Evolutionary conservation across 2,888 invertebrate species (phyloP).

Genomic region (Chrysotoxum bicinctum): DNA sequence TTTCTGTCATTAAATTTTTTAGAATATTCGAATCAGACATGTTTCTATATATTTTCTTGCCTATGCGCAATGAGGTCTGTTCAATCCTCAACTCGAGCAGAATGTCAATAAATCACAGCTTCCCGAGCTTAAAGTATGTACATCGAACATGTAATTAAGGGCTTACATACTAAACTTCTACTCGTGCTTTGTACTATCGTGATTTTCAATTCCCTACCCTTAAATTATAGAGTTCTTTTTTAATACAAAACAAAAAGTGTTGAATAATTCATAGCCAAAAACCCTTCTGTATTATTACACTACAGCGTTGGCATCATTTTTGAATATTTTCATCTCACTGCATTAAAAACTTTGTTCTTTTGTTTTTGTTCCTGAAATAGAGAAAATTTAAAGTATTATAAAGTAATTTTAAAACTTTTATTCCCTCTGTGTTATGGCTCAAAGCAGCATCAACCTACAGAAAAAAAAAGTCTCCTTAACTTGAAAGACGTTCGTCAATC

Average conservation of each 20-base stretch:
- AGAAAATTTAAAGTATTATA: slow-evolving; percentile 20
- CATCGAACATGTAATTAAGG: too few species aligned
- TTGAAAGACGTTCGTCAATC: slow-evolving; percentile 26
- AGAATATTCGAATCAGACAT: too few species aligned
- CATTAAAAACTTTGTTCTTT: background rate
- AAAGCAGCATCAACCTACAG: background rate
- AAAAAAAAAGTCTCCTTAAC: background rate
- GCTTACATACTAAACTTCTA: too few species aligned
- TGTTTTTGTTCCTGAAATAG: background rate
- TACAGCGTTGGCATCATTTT: background rate
- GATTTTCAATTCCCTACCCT: too few species aligned
- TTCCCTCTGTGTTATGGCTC: background rate
- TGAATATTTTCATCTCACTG: background rate
- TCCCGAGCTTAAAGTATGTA: too few species aligned
- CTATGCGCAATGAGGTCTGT: too few species aligned
- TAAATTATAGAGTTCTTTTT: too few species aligned
- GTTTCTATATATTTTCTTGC: too few species aligned
- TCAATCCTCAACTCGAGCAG: too few species aligned
- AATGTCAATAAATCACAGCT: too few species aligned
- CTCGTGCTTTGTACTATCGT: too few species aligned
- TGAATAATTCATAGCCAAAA: background rate
- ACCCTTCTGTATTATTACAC: background rate
- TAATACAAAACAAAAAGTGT: background rate
- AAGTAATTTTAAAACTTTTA: slow-evolving; percentile 23
- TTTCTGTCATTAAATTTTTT: too few species aligned